Percentiles rank a stretch among this genome's conserved stretches.
These are phyloP conservation scores for Phaethornis superciliosus DNA, from an alignment of 2,113 vertebrate species.

Conservation along the genomic window DNA sequence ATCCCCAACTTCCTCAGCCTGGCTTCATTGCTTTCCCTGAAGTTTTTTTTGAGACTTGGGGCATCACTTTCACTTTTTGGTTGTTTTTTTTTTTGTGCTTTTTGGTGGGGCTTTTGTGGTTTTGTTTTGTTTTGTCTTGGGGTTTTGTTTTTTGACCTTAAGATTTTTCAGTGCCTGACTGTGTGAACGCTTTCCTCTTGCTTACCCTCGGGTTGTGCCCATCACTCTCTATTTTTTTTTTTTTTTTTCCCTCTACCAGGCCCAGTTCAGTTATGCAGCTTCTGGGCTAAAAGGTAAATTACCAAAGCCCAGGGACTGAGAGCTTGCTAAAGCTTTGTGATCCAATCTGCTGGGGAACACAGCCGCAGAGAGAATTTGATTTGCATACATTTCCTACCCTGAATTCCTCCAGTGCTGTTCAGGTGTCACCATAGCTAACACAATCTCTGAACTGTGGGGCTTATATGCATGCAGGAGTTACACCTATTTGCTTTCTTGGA, in stretches of 20 bases:
- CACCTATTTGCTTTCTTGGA: neutral
- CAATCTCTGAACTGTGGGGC: neutral
- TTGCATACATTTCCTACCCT: conserved; percentile 51
- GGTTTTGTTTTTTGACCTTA: neutral
- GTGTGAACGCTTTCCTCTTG: neutral
- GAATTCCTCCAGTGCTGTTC: conserved; percentile 34
- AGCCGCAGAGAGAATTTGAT: neutral
- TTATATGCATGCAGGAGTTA: neutral
- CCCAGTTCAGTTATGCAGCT: neutral
- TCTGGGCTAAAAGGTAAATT: neutral
- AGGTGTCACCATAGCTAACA: conserved; percentile 47
- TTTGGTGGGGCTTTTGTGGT: too few species aligned
- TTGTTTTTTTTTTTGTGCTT: too few species aligned
- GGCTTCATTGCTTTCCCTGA: neutral
- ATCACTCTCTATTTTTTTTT: neutral
- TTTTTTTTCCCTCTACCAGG: neutral
- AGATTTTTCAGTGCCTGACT: neutral
- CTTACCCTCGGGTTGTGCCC: neutral
- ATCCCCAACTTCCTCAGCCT: too few species aligned
- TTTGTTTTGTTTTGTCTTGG: too few species aligned
- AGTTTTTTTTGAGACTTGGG: neutral
- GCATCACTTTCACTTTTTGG: too few species aligned
- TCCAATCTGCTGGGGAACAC: neutral
- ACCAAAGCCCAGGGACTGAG: neutral
- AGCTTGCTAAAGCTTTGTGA: conserved; percentile 6